Percentiles rank a stretch among this genome's conserved stretches.
Evolutionary conservation across 2,888 invertebrate species (phyloP).

Genomic region (Artemia sinica): DNA sequence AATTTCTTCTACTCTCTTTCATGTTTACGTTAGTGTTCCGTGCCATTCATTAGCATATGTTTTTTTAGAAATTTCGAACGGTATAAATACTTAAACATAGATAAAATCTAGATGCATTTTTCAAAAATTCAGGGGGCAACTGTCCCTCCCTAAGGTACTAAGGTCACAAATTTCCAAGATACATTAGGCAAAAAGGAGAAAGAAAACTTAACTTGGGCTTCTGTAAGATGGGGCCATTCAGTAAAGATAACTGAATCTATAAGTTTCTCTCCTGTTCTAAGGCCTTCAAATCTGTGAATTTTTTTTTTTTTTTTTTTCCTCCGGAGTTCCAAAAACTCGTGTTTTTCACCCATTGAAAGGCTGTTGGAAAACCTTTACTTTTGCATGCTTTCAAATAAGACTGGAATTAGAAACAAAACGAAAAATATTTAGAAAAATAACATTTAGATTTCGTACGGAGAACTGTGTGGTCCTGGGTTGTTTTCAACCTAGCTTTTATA

Average conservation of each 20-base stretch:
- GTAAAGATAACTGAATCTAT: slow-evolving; percentile 60
- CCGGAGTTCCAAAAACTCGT: slow-evolving; percentile 56
- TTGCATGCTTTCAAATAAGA: slow-evolving; percentile 44
- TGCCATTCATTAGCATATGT: no score
- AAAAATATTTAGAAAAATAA: slow-evolving; percentile 15
- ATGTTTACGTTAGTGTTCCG: no score
- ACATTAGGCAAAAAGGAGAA: not conserved
- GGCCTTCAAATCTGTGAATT: slow-evolving; percentile 33
- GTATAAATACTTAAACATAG: no score
- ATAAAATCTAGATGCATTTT: no score
- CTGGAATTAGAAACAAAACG: slow-evolving; percentile 34
- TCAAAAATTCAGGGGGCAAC: no score
- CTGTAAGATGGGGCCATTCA: slow-evolving; percentile 81
- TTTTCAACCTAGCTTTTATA: no score
- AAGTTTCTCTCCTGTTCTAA: slow-evolving; percentile 44
- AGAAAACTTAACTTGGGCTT: slow-evolving; percentile 37
- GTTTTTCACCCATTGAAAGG: slow-evolving; percentile 58
- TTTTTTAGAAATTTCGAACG: no score
- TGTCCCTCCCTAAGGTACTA: no score
- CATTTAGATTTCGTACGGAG: not conserved
- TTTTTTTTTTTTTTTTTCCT: slow-evolving; percentile 27
- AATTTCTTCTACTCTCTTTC: no score
- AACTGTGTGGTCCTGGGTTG: no score
- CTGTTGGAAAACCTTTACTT: slow-evolving; percentile 75
- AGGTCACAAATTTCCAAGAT: no score